Evolutionary conservation across 2,888 invertebrate genomes (phyloP), one percentile per base, ranked within the genome.

Genomic region (Scelioninae gen. 1): DNA sequence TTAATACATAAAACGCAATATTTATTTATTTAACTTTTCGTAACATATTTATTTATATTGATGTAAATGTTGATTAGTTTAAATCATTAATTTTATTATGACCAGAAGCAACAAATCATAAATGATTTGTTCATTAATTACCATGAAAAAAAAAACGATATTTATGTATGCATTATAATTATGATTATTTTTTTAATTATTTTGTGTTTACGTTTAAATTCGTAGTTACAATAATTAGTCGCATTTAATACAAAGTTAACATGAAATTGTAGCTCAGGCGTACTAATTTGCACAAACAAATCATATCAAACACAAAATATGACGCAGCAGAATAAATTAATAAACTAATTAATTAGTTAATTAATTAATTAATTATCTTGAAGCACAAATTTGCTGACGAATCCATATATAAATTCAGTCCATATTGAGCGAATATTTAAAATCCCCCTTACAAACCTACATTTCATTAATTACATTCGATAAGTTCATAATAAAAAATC

Each of bases 381-480:
- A 53, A 53, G 10, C 31, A 53, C 32, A 23, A 58, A 23, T 40
- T 58, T 11, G 38, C 56, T 56, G 34, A 56, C 38, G 11, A 38
- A 10, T 15, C 15, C 38, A 11, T 29, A 31, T 16, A 16, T 16
- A 58, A 58, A 38, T 9, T 29, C n/a, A 38, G 47, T 49, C 34
- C 32, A 10, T 34, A 49, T 63, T 16, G 16, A 7, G 8, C 63
- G 49, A 31, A 65, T 38, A 51, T 63, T 63, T 51, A 38, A 49
- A 65, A 65, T 31, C 51, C 38, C 29, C 16, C 38, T 51, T 38
- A 23, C 31, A 56, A 45, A 56, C 51, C 45, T 40, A 56, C 68
- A 56, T 56, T 69, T 47, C 56, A 47, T 32, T 45, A 69, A 69
- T 69, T 69, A 69, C 56, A 31, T 32, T 45, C 29, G 47, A 16